Evolutionary conservation across 2,888 invertebrate genomes (phyloP).

Genomic region (Coleophora deauratella): DNA sequence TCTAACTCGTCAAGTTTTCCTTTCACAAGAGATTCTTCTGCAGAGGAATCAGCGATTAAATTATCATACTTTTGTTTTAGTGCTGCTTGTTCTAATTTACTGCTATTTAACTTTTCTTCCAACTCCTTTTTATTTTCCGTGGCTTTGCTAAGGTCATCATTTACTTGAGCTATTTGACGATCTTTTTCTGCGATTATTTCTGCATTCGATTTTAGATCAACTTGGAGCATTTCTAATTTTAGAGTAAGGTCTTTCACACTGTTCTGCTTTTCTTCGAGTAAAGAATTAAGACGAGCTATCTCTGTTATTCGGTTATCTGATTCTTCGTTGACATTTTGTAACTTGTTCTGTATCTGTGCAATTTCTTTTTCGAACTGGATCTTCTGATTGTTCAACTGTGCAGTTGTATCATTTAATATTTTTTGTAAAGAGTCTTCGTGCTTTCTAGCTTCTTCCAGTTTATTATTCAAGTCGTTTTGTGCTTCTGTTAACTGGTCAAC

Average conservation of each 20-base stretch:
- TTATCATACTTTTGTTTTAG: constrained; percentile 59
- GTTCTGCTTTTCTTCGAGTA: constrained; percentile 52
- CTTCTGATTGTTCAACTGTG: constrained; percentile 59
- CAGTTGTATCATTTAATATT: constrained; percentile 54
- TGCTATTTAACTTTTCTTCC: constrained; percentile 61
- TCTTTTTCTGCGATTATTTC: constrained; percentile 64
- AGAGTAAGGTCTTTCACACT: constrained; percentile 49
- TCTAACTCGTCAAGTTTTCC: constrained; percentile 53
- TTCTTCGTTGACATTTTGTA: constrained; percentile 37
- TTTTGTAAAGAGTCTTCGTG: constrained; percentile 66
- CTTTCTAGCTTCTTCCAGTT: constrained; percentile 62
- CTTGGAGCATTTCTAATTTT: constrained; percentile 60
- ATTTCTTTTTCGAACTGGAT: constrained; percentile 52
- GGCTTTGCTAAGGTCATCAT: constrained; percentile 48
- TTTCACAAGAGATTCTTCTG: constrained; percentile 55
- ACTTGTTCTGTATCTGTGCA: constrained; percentile 40
- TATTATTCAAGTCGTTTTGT: constrained; percentile 62
- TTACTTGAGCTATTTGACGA: constrained; percentile 53
- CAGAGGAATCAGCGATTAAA: constrained; percentile 51
- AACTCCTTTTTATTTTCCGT: constrained; percentile 57
- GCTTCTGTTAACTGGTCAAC: constrained; percentile 64
- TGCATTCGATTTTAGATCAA: constrained; percentile 60
- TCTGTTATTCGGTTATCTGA: constrained; percentile 39
- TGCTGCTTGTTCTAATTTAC: constrained; percentile 41
- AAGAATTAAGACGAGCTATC: constrained; percentile 34